Evolutionary conservation across 2,888 invertebrate species (phyloP), one percentile per base, ranked within the genome.

Genomic region (Lissonota sp.): DNA sequence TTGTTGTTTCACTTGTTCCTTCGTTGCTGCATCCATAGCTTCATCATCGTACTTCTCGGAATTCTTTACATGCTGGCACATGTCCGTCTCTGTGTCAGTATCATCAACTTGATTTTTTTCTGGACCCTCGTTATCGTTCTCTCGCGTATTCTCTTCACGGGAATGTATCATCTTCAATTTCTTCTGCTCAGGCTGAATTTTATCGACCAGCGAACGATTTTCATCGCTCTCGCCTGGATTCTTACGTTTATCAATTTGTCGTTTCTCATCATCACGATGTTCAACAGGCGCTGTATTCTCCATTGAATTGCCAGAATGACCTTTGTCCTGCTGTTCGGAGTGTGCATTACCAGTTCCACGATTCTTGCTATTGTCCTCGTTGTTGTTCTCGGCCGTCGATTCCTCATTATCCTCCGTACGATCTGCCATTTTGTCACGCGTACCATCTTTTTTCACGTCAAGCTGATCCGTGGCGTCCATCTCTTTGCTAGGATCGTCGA

Each of bases 31-130:
- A 86, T 97, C 97, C 84, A 96, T 91, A 84, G 95, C 95, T 90
- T 97, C 96, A 73, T 96, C 94, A 88, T 97, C 96, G 83, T 94
- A 94, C 78, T 95, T 94, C 80, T 96, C 96, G 0, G 96, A 95
- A 84, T 97, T 96, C 87, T 96, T 96, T 2, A 98, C 96, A 90
- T 98, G 98, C 90, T 98, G 96, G 92, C 96, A 98, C 82, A 96
- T 94, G 79, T 97, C 96, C 4, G 93, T 90, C 14, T 93, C 87
- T 4, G 84, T 86, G 5, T 85, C 80, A 5, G 87, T 83, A 5
- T 79, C 73, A 2, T 4, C 70, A 82, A 0, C 92, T 0, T 81
- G 88, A 58, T 92, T 90, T 83, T 93, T 92, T 55, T 94, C 93
- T 7, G 92, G 90, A 44, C 92, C 89, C 39, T 88, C 86, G 93